Base-by-base conservation (phyloP, 1,140 invertebrate genomes). In the Ptiloglossa arizonensis region DNA sequence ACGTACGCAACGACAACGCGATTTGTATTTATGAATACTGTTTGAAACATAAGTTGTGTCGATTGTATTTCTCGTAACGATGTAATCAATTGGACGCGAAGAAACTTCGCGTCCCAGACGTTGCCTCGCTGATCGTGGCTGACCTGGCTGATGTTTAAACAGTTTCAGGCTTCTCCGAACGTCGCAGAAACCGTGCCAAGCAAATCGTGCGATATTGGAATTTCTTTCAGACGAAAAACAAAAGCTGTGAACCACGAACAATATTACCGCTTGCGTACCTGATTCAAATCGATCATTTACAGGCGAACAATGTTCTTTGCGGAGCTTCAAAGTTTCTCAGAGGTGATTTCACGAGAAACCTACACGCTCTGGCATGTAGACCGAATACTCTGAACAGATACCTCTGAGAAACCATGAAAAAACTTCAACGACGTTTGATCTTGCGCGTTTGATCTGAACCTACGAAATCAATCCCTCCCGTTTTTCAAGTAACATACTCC, bases 191-290 rank as follows among this genome's bases (percentile, higher is more conserved):
- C 52, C 50, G 72, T 70, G 73, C 70, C 73, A 75, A 82, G 72
- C 35, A 35, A 50, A 41, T 52, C 64, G 32, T 44, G 48, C 38
- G 29, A 22, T 35, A 52, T 68, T 17, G 27, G 59, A 15, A 35
- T 38, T 38, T 1, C 27, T 66, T 19, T 13, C 15, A 27, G 17
- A 27, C 13, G 13, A 29, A 38, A 48, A 27, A 63, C 5, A 9
- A 64, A 8, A 11, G 27, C 48, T 22, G 59, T 24, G 70, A 66
- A 38, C 24, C 29, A 15, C 52, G 56, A 62, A 73, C 72, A 50
- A 19, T 60, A 50, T 72, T 83, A 68, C 48, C 22, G 59, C 54
- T 74, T 57, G 59, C 66, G 80, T 83, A 83, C 80, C 80, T 83
- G 82, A 83, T 71, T 46, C 74, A 69, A 63, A 17, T 69, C 63